These are phyloP conservation scores for Daubentonia madagascariensis DNA, from an alignment of 2,113 vertebrate genomes.

Conservation along the genomic window DNA sequence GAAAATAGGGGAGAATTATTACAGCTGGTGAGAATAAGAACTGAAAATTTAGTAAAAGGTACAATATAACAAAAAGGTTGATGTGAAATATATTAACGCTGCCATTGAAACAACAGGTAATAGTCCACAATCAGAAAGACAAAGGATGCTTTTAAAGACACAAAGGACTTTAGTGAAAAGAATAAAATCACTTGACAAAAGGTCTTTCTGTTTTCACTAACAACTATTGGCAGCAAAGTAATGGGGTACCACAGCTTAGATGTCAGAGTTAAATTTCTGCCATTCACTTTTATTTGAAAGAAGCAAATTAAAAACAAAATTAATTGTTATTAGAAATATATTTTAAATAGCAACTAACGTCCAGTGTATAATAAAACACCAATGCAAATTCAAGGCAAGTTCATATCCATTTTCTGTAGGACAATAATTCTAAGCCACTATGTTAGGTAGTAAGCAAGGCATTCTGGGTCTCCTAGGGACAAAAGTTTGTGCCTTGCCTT, in stretches of 20 bases:
- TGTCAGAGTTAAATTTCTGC: background rate
- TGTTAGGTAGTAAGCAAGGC: too few species aligned
- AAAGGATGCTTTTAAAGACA: background rate
- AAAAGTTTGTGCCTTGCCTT: too few species aligned
- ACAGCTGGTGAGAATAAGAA: background rate
- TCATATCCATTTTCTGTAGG: background rate
- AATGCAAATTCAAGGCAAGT: background rate
- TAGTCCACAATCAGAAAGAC: background rate
- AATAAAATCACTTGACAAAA: background rate
- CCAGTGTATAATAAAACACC: background rate
- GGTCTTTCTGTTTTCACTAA: background rate
- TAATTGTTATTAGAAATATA: background rate
- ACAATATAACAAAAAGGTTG: background rate
- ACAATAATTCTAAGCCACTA: background rate
- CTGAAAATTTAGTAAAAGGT: background rate
- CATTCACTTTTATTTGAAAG: slow-evolving; percentile 9
- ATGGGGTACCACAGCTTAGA: background rate
- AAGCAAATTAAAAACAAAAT: slow-evolving; percentile 8
- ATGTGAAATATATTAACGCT: background rate
- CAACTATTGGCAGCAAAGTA: background rate
- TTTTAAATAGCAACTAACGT: background rate
- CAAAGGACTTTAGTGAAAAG: background rate
- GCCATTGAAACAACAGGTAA: background rate
- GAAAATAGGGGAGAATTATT: background rate
- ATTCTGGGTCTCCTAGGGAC: too few species aligned